A percentile compares a stretch with the other conserved stretches of the same genome.
Conservation (phyloP, 2,888 invertebrate species). For the Gari tellinella region DNA sequence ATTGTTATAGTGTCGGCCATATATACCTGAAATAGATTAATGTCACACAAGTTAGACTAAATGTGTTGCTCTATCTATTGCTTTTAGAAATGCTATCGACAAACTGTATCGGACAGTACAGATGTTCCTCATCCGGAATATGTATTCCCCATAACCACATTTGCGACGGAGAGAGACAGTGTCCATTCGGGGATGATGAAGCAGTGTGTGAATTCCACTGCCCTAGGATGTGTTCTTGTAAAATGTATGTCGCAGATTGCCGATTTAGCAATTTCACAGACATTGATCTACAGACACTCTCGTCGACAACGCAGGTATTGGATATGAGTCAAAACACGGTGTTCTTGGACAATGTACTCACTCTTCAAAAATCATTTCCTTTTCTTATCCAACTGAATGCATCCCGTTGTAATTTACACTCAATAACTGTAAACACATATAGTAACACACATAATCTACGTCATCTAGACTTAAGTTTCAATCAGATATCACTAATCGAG, state of each 20-base stretch:
- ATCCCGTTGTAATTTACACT: not conserved
- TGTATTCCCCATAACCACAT: slow-evolving; percentile 12
- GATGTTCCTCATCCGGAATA: slow-evolving; percentile 2
- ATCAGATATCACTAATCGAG: not conserved
- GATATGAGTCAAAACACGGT: slow-evolving; percentile 5
- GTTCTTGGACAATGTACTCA: not conserved
- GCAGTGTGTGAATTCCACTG: slow-evolving; percentile 16
- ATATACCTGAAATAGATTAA: too few species aligned
- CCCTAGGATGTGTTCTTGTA: slow-evolving; percentile 13
- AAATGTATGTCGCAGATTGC: slow-evolving; percentile 12
- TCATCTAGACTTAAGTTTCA: slow-evolving; percentile 6
- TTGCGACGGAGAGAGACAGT: slow-evolving; percentile 22
- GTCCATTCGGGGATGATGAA: slow-evolving; percentile 31
- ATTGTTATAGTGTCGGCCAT: too few species aligned
- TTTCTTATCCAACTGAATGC: slow-evolving; percentile 3
- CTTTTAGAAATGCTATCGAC: too few species aligned
- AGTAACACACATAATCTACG: not conserved
- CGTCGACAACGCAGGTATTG: not conserved
- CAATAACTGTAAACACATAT: not conserved
- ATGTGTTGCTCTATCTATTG: too few species aligned
- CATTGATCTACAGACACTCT: not conserved
- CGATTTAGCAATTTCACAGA: not conserved
- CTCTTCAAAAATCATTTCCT: not conserved
- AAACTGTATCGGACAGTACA: slow-evolving; percentile 7
- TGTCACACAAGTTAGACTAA: too few species aligned